Evolutionary conservation across 2,113 vertebrate genomes (phyloP).

Genomic region (Phycodurus eques): DNA sequence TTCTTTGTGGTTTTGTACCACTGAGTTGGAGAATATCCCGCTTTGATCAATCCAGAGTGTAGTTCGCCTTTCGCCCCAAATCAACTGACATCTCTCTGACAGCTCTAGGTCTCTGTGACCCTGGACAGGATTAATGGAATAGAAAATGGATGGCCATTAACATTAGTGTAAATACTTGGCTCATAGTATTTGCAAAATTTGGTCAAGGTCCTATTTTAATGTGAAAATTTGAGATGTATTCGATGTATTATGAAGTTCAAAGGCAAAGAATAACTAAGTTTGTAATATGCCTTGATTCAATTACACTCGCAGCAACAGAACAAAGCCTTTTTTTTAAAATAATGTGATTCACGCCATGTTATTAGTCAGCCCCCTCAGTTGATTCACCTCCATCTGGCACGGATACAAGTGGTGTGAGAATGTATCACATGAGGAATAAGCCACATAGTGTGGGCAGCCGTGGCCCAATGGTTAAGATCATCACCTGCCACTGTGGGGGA

Average conservation of each 20-base stretch:
- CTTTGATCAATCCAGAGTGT: neutral
- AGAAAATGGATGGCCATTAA: neutral
- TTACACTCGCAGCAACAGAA: neutral
- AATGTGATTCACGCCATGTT: slow-evolving; percentile 57
- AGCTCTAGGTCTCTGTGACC: neutral
- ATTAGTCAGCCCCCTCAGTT: slow-evolving; percentile 58
- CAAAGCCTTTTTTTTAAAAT: slow-evolving; percentile 16
- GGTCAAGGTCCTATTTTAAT: neutral
- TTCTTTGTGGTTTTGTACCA: neutral
- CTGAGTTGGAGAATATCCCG: neutral
- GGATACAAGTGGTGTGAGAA: slow-evolving; percentile 34
- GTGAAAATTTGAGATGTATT: neutral
- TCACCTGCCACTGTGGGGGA: too few relatives aligned
- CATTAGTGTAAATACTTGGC: neutral
- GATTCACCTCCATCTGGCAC: slow-evolving; percentile 63
- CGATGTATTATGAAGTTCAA: neutral
- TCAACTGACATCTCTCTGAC: neutral
- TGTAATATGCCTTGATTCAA: neutral
- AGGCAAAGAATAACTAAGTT: neutral
- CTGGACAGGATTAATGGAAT: neutral
- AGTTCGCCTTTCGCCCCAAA: neutral
- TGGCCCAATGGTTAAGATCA: too few relatives aligned
- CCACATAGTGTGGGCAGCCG: slow-evolving; percentile 23
- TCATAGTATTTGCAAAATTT: neutral
- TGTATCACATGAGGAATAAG: slow-evolving; percentile 46